These are phyloP conservation scores for Podiceps cristatus DNA, from an alignment of 2,113 vertebrate species.

Conservation along the genomic window DNA sequence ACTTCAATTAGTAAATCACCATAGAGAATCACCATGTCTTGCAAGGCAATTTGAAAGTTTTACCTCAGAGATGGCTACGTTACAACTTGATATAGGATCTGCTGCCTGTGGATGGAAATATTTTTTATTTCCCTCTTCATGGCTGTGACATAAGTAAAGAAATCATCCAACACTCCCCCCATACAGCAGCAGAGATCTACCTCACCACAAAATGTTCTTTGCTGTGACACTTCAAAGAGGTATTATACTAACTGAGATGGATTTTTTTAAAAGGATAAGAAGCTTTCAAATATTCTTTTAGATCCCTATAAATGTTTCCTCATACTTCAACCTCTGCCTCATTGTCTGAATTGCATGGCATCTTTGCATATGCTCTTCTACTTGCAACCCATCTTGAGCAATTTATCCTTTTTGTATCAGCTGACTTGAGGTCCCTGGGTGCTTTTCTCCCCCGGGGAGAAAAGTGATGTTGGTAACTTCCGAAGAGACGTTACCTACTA, in stretches of 20 bases:
- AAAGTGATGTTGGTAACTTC: not conserved
- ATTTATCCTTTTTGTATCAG: not conserved
- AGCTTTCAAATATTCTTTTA: not conserved
- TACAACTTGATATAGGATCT: not conserved
- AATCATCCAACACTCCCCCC: not conserved
- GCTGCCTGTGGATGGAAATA: not conserved
- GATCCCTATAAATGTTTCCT: not conserved
- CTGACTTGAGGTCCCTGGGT: not conserved
- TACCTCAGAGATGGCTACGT: not conserved
- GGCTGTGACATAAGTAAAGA: not conserved
- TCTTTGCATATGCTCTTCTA: not conserved
- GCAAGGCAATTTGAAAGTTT: not conserved
- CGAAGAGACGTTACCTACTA: not conserved
- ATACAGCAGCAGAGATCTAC: not conserved
- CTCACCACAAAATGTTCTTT: not conserved
- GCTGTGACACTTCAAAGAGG: not conserved
- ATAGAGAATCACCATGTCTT: not conserved
- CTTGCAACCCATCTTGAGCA: not conserved
- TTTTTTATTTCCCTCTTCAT: not conserved
- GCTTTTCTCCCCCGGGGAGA: not conserved
- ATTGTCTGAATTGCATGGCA: not conserved
- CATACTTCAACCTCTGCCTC: not conserved
- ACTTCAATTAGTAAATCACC: not conserved
- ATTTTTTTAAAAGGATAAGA: not conserved
- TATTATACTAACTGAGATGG: not conserved